Evolutionary conservation across 30 jellyfish, hydroid and myxozoan species (phyloP).

Genomic region (Chrysaora quinquecirrha): DNA sequence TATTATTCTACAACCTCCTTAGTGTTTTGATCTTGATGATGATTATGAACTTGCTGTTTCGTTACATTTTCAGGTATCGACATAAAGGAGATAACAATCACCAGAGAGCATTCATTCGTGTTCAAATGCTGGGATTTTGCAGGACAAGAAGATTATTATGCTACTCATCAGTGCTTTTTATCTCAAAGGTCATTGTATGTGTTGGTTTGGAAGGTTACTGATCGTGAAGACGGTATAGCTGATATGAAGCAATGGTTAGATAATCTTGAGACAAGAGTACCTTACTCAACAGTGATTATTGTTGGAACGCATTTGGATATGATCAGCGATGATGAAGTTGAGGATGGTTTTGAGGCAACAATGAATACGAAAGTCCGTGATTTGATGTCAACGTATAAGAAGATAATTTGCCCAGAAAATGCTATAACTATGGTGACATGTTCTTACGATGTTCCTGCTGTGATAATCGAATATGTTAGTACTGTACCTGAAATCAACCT

Average conservation of each 20-base stretch:
- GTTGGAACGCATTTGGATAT: conserved; percentile 90
- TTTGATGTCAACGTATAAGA: not conserved
- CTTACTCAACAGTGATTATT: conserved; percentile 66
- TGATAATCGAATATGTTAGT: no score
- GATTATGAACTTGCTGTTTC: no score
- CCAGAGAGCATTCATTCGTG: not conserved
- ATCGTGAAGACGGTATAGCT: conserved; percentile 68
- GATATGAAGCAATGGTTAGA: conserved; percentile 87
- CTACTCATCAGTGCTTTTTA: conserved; percentile 94
- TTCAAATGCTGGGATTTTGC: conserved; percentile 98
- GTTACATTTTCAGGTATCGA: conserved; percentile 53
- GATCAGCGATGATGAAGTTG: conserved; percentile 5
- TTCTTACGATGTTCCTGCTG: no score
- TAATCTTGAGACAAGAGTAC: conserved; percentile 83
- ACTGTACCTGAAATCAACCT: no score
- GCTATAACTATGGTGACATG: not conserved
- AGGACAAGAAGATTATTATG: conserved; percentile 95
- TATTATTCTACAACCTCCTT: no score
- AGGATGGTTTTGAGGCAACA: conserved; percentile 18
- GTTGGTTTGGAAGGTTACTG: conserved; percentile 77
- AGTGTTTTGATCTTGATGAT: no score
- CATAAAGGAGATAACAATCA: conserved; percentile 34
- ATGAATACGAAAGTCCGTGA: conserved; percentile 8
- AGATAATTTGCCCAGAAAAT: not conserved
- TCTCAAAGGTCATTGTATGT: conserved; percentile 86